phyloP scores from a whole-genome alignment of 2,113 vertebrate genomes.

The Cephalopterus ornatus region DNA sequence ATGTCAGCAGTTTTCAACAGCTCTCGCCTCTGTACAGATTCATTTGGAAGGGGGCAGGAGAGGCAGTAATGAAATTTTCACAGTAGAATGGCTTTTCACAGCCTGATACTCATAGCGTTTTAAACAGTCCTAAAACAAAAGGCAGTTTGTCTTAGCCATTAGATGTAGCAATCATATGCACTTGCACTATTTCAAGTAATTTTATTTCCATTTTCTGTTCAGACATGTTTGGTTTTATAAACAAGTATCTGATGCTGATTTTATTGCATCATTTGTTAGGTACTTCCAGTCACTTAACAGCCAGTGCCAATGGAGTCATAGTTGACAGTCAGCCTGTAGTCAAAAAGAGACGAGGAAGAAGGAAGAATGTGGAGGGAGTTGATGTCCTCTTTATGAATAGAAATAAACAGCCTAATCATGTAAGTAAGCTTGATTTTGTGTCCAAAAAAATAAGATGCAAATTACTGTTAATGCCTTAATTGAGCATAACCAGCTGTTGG shows the following conservation, averaged over 20 bases:
- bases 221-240: background rate
- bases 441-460: background rate
- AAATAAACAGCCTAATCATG: conserved; percentile 83
- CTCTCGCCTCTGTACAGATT: background rate
- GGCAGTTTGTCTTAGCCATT: background rate
- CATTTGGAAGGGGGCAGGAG: background rate
- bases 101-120: background rate
- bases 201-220: background rate
- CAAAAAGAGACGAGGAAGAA: conserved; percentile 91
- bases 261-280: conserved; percentile 65
- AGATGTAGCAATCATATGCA: background rate
- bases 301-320: conserved; percentile 83
- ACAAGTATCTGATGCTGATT: background rate
- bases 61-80: background rate
- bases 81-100: background rate
- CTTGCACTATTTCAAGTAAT: background rate
- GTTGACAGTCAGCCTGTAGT: conserved; percentile 85
- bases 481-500: background rate
- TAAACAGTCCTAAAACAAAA: background rate
- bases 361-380: conserved; percentile 95
- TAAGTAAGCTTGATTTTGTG: conserved; percentile 61
- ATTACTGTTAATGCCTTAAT: background rate
- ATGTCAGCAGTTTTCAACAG: background rate
- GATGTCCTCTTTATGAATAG: conserved; percentile 90
- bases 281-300: conserved; percentile 77